Conservation (phyloP, 1,140 invertebrate species). For the Meloidogyne chitwoodi region DNA sequence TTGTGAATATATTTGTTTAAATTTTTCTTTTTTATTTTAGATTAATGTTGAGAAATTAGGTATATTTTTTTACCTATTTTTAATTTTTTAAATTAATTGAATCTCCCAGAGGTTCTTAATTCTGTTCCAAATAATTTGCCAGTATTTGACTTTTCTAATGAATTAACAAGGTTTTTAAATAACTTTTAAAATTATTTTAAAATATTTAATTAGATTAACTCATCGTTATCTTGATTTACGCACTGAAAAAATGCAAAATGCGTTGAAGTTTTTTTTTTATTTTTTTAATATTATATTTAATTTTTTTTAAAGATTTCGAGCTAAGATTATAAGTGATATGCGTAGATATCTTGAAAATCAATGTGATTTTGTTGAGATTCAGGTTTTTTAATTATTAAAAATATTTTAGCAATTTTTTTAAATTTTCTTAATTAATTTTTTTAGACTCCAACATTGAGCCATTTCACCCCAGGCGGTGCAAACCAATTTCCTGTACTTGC, state of each 20-base stretch:
- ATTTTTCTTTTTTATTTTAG: conserved; percentile 1
- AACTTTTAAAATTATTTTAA: neutral
- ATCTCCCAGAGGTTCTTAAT: neutral
- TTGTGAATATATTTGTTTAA: no score
- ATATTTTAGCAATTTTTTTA: neutral
- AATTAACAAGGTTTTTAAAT: conserved; percentile 3
- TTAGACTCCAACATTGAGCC: conserved; percentile 35
- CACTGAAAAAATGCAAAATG: conserved; percentile 34
- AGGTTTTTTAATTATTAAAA: conserved; percentile 1
- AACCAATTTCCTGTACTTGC: conserved; percentile 40
- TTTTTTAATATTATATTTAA: conserved; percentile 9
- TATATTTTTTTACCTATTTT: neutral
- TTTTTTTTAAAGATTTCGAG: conserved; percentile 31
- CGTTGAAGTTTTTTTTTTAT: conserved; percentile 28
- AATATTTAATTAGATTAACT: conserved; percentile 12
- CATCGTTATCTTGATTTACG: conserved; percentile 46
- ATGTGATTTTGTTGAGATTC: conserved; percentile 39
- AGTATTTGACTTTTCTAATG: neutral
- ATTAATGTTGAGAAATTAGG: neutral
- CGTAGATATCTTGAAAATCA: conserved; percentile 29
- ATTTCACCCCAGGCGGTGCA: conserved; percentile 43
- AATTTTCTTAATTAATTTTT: neutral
- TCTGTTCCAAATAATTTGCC: neutral
- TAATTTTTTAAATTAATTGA: neutral
- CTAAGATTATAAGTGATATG: conserved; percentile 29